Conservation (phyloP, 2,797 vertebrate species). For the Dromococcyx pavoninus region DNA sequence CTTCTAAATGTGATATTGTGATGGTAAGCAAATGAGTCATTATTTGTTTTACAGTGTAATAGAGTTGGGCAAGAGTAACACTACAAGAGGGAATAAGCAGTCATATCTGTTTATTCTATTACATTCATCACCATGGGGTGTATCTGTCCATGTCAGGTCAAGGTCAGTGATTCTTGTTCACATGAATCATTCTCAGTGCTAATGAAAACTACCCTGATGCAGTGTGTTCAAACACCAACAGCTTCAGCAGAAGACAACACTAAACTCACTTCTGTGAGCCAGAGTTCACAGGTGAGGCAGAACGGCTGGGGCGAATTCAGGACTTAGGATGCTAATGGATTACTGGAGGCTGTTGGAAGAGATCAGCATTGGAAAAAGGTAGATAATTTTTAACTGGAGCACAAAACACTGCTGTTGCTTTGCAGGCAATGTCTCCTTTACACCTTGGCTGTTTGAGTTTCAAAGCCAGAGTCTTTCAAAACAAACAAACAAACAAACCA, state of each 20-base stretch:
- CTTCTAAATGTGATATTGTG: conserved; percentile 29
- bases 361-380: neutral
- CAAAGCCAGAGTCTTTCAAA: neutral
- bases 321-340: neutral
- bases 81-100: conserved; percentile 1
- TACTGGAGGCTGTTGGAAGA: neutral
- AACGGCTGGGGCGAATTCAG: fast-evolving
- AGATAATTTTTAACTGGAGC: neutral
- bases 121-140: conserved; percentile 44
- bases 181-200: conserved; percentile 35
- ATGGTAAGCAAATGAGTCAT: conserved; percentile 50
- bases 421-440: neutral
- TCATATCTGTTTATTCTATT: conserved; percentile 40
- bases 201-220: conserved; percentile 10
- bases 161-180: conserved; percentile 37
- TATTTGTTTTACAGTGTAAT: conserved; percentile 24
- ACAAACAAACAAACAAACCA: neutral
- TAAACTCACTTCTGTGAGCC: fast-evolving
- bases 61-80: neutral
- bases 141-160: conserved; percentile 46
- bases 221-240: neutral
- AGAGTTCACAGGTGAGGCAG: neutral
- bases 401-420: neutral
- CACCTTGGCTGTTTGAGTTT: neutral
- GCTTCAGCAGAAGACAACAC: neutral